phyloP scores from a whole-genome alignment of 2,888 invertebrate genomes.

The Caenorhabditis imperialis region DNA sequence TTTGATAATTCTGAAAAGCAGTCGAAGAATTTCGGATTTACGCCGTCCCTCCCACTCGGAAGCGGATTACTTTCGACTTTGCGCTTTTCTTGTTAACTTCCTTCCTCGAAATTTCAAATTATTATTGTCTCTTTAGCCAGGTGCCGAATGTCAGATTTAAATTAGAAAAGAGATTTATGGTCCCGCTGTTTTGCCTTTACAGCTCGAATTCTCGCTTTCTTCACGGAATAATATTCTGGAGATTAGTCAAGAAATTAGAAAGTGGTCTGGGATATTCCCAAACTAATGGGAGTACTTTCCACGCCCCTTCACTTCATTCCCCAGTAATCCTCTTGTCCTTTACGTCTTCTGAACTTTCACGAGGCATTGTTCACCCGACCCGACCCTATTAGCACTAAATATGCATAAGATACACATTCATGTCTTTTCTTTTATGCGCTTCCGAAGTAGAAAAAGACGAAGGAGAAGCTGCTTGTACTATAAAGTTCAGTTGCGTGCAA shows the following conservation, averaged over 20 bases:
- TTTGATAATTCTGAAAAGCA: conserved; percentile 35
- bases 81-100: background rate
- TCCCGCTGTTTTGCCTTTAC: background rate
- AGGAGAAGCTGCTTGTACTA: conserved; percentile 7
- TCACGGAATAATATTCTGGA: too few species aligned
- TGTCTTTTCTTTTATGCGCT: conserved; percentile 27
- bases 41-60: background rate
- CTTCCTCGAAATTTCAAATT: conserved; percentile 3
- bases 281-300: too few species aligned
- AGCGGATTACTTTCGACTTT: conserved; percentile 38
- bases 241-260: too few species aligned
- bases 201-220: too few species aligned
- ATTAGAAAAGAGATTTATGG: background rate
- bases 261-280: too few species aligned
- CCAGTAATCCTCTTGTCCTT: conserved; percentile 4
- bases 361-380: conserved; percentile 22
- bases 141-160: too few species aligned
- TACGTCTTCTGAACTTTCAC: conserved; percentile 23
- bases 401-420: conserved; percentile 56
- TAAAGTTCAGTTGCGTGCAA: conserved; percentile 6
- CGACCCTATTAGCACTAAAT: conserved; percentile 54
- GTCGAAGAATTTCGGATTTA: conserved; percentile 32
- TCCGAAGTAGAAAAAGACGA: background rate
- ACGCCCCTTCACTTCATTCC: background rate
- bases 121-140: background rate